A percentile compares a stretch with the other conserved stretches of the same genome.
These are phyloP conservation scores for Brachyistius frenatus DNA, from an alignment of 2,113 vertebrate genomes.

Conservation along the genomic window DNA sequence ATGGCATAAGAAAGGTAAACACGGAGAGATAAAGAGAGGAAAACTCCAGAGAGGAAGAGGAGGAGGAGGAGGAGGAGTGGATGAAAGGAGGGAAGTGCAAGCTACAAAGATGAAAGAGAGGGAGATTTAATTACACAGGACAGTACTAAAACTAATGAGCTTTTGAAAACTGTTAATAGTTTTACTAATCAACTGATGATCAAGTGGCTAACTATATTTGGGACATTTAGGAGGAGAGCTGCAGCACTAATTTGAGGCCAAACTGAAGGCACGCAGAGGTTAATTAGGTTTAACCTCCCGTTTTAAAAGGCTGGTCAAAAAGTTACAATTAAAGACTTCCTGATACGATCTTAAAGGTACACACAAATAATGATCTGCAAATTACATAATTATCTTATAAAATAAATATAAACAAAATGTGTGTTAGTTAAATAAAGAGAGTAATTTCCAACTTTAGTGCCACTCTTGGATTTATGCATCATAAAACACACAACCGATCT, in stretches of 20 bases:
- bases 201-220: constrained; percentile 79
- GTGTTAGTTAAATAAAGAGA: too few species aligned
- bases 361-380: not conserved
- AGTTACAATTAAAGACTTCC: constrained; percentile 28
- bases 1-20: constrained; percentile 78
- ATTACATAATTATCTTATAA: constrained; percentile 19
- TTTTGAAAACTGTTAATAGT: constrained; percentile 74
- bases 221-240: constrained; percentile 53
- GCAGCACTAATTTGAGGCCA: constrained; percentile 67
- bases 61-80: constrained; percentile 51
- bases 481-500: too few species aligned
- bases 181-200: constrained; percentile 81
- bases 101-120: constrained; percentile 69
- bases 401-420: not conserved
- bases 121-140: constrained; percentile 75
- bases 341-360: not conserved
- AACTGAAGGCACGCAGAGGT: constrained; percentile 59
- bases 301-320: constrained; percentile 45
- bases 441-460: not conserved
- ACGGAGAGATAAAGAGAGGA: constrained; percentile 63
- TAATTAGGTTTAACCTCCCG: constrained; percentile 59
- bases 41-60: constrained; percentile 49
- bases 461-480: too few species aligned
- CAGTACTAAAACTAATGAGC: constrained; percentile 72
- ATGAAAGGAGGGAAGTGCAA: constrained; percentile 61